phyloP scores from a whole-genome alignment of 35 echinoderm and acorn worm species.

The Lytechinus pictus region DNA sequence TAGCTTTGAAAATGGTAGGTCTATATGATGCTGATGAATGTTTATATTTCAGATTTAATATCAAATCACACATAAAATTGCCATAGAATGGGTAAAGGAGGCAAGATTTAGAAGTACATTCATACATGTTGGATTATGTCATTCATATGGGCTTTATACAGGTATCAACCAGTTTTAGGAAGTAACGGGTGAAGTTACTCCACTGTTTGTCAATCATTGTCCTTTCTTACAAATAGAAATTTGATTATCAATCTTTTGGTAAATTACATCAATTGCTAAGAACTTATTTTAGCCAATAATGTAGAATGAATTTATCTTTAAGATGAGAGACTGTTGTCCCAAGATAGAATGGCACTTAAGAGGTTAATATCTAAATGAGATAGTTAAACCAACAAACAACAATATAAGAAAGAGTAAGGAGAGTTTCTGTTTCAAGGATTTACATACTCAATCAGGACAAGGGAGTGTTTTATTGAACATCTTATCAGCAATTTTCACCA shows the following conservation, averaged over 20 bases:
- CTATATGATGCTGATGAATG: too few species aligned
- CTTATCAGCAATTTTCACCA: too few species aligned
- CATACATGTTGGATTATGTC: too few species aligned
- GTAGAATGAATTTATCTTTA: neutral
- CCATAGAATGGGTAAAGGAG: too few species aligned
- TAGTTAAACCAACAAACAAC: neutral
- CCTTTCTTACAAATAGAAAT: neutral
- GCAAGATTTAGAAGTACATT: too few species aligned
- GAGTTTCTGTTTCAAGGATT: neutral
- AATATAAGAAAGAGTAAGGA: neutral
- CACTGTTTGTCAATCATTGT: neutral
- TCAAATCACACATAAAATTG: too few species aligned
- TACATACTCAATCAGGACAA: neutral
- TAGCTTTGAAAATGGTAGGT: too few species aligned
- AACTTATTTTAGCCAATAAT: neutral
- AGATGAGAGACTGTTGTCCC: neutral
- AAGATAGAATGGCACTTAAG: neutral
- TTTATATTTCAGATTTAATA: too few species aligned
- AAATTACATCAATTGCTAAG: neutral
- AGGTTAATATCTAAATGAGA: neutral
- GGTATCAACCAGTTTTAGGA: too few species aligned
- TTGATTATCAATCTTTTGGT: neutral
- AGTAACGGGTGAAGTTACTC: too few species aligned
- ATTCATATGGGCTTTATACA: too few species aligned
- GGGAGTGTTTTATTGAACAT: neutral